Base-by-base conservation (phyloP, 2,888 invertebrate genomes). In the Callinectes sapidus region DNA sequence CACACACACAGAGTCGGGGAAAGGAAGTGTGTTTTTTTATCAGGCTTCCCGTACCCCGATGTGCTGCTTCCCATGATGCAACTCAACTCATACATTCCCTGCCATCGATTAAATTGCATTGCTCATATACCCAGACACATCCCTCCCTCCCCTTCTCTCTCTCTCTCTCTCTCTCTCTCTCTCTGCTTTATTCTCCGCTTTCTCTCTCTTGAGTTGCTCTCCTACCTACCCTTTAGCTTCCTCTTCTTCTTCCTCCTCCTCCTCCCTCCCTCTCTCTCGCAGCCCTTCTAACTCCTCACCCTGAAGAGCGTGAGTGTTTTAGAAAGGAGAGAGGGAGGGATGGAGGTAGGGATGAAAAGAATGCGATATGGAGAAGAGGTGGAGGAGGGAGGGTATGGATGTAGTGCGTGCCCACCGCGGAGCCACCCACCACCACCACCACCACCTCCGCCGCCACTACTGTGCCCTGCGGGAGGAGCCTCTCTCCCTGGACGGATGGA, bases 41-140 rank as follows among this genome's bases (percentile, higher is more conserved):
- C 71, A n/a, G 13, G n/a, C 71, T 28, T n/a, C 28, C 71, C 28
- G 28, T 28, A 32, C 71, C n/a, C 71, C 71, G 71, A 77, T 77
- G n/a, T 28, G n/a, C 71, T 77, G 28, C 71, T 28, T 77, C 28
- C 71, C n/a, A 77, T 77, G 71, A 77, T 77, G 71, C 71, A 28
- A n/a, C 71, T 28, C n/a, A 28, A 77, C 71, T 77, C 71, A 77
- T 77, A 77, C 71, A 77, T 77, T 77, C 71, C 71, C 71, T 77
- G 71, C 71, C 71, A 77, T 77, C 71, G 71, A 77, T 77, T 77
- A 77, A 77, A 77, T 77, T 77, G 71, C 71, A 77, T 77, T 77
- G 71, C 71, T 77, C 71, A 77, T 77, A 32, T 77, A 32, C 71
- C 71, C n/a, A 28, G n/a, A 28, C n/a, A 13, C n/a, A 2, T 28